Percentiles rank a stretch among this genome's conserved stretches.
phyloP scores from a whole-genome alignment of 2,797 vertebrate genomes.

The Pogonophryne albipinna region DNA sequence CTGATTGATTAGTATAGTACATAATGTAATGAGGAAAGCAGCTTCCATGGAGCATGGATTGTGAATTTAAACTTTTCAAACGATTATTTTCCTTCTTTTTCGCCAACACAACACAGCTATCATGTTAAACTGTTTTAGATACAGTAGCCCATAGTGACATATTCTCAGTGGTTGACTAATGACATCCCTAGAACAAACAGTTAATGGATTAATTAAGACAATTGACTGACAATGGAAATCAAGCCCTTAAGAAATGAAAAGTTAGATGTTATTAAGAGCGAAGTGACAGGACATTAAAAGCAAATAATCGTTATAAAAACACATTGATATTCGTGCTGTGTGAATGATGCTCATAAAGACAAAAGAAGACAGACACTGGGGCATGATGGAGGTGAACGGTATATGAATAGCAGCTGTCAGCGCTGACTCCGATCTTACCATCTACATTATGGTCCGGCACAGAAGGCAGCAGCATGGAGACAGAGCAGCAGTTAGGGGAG shows the following conservation, averaged over 20 bases:
- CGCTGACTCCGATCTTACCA: constrained; percentile 76
- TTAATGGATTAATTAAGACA: too few relatives aligned
- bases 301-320: not conserved
- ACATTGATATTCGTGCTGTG: constrained; percentile 4
- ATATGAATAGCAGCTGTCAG: constrained; percentile 14
- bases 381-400: not conserved
- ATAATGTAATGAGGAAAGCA: too few relatives aligned
- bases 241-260: not conserved
- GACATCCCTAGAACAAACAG: too few relatives aligned
- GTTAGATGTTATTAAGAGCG: not conserved
- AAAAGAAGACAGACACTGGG: not conserved
- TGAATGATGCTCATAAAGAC: constrained; percentile 18
- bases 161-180: too few relatives aligned
- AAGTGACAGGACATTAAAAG: not conserved
- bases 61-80: too few relatives aligned
- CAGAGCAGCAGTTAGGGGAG: constrained; percentile 70
- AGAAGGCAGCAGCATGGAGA: constrained; percentile 67
- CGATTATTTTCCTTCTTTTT: too few relatives aligned
- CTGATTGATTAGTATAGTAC: too few relatives aligned
- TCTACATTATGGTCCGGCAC: constrained; percentile 74
- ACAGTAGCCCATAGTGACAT: too few relatives aligned
- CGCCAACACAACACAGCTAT: too few relatives aligned
- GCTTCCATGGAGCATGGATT: too few relatives aligned
- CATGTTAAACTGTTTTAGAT: too few relatives aligned
- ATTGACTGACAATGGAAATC: not conserved